phyloP scores from a whole-genome alignment of 2,888 invertebrate genomes.

The Acanthoscelides obtectus region DNA sequence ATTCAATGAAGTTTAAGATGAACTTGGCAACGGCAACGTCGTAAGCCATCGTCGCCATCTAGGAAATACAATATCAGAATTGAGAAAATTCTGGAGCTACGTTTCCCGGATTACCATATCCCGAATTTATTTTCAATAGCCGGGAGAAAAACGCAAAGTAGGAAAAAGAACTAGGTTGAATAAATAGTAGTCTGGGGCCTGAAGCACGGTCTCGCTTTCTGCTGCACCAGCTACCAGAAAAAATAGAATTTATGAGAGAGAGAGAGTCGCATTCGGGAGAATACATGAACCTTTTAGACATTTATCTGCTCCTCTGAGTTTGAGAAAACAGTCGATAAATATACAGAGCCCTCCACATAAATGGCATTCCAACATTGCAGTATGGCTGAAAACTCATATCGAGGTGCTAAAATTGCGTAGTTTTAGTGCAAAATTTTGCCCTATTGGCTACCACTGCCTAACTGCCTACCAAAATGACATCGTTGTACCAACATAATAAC shows the following conservation, averaged over 20 bases:
- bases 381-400: no score
- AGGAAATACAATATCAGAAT: background rate
- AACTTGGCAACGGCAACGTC: background rate
- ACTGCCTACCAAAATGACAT: no score
- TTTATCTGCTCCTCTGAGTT: no score
- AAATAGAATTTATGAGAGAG: background rate
- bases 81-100: background rate
- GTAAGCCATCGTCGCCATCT: background rate
- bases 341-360: no score
- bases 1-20: background rate
- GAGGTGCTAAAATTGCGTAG: no score
- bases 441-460: no score
- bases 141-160: slow-evolving; percentile 1
- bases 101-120: slow-evolving; percentile 26
- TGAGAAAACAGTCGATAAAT: no score
- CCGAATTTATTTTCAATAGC: slow-evolving; percentile 27
- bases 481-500: no score
- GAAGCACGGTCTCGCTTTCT: background rate
- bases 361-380: no score
- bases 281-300: background rate
- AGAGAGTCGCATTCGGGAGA: background rate
- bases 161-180: background rate
- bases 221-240: background rate
- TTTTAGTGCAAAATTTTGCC: no score
- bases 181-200: background rate